Conservation (phyloP, 2,113 vertebrate genomes). For the Bothrops jararaca region DNA sequence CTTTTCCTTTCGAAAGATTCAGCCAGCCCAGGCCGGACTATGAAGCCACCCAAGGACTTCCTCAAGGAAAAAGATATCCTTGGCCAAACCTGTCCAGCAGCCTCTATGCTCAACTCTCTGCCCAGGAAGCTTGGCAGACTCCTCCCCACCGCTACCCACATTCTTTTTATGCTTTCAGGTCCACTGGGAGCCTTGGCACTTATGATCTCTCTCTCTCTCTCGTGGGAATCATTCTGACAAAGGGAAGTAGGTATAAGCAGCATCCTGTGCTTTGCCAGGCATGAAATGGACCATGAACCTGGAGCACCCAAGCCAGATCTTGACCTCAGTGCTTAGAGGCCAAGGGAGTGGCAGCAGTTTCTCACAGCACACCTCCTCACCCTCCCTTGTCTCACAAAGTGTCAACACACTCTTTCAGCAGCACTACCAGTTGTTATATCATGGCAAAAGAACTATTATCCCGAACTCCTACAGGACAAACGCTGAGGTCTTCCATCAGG, state of each 20-base stretch:
- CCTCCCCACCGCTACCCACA: not conserved
- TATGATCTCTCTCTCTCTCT: not conserved
- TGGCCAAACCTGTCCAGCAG: not conserved
- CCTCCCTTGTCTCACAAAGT: too few relatives aligned
- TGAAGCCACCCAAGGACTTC: not conserved
- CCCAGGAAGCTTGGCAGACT: not conserved
- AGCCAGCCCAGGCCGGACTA: not conserved
- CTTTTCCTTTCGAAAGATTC: not conserved
- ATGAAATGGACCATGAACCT: not conserved
- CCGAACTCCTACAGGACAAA: not conserved
- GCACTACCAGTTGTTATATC: too few relatives aligned
- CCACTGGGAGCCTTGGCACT: not conserved
- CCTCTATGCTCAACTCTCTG: not conserved
- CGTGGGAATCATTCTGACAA: not conserved
- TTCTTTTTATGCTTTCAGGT: not conserved
- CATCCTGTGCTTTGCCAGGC: not conserved
- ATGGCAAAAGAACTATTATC: not conserved
- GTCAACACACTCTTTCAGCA: not conserved
- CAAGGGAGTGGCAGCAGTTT: not conserved
- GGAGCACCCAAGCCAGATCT: not conserved
- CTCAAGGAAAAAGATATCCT: not conserved
- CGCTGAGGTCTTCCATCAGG: not conserved
- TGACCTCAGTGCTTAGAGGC: not conserved
- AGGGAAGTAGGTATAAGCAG: too few relatives aligned
- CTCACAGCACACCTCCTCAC: not conserved